These are phyloP conservation scores for Agrochola lychnidis DNA, from an alignment of 2,888 invertebrate genomes.

Conservation along the genomic window DNA sequence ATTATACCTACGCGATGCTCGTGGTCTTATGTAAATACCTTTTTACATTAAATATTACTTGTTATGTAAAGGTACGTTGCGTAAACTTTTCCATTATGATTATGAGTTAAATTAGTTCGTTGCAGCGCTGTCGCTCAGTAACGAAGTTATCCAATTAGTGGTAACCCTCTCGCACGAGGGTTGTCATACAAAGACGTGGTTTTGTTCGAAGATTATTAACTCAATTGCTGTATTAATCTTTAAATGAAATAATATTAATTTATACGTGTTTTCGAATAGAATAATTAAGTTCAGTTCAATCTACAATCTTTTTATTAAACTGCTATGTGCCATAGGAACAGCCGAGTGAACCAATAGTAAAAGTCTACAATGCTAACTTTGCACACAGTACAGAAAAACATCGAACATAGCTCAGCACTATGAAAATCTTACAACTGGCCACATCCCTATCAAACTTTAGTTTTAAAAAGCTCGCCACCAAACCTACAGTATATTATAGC, in stretches of 20 bases:
- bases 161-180: constrained; percentile 1
- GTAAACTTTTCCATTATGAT: constrained; percentile 26
- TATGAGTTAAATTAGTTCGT: constrained; percentile 39
- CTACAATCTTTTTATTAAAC: too few relatives aligned
- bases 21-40: not conserved
- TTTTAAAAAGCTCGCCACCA: constrained; percentile 27
- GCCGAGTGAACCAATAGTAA: too few relatives aligned
- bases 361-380: not conserved
- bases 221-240: not conserved
- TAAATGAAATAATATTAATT: not conserved
- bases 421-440: not conserved
- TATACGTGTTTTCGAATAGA: too few relatives aligned
- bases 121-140: constrained; percentile 16
- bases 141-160: constrained; percentile 53
- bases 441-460: constrained; percentile 6
- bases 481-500: constrained; percentile 14
- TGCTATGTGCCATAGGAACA: too few relatives aligned
- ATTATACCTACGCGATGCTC: not conserved
- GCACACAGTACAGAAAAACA: not conserved
- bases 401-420: not conserved
- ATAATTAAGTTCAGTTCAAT: too few relatives aligned
- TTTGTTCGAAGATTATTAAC: not conserved
- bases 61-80: not conserved
- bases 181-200: not conserved
- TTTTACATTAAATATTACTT: constrained; percentile 15